A percentile compares a stretch with the other conserved stretches of the same genome.
Evolutionary conservation across 2,113 vertebrate species (phyloP).

Genomic region (Grammomys surdaster): DNA sequence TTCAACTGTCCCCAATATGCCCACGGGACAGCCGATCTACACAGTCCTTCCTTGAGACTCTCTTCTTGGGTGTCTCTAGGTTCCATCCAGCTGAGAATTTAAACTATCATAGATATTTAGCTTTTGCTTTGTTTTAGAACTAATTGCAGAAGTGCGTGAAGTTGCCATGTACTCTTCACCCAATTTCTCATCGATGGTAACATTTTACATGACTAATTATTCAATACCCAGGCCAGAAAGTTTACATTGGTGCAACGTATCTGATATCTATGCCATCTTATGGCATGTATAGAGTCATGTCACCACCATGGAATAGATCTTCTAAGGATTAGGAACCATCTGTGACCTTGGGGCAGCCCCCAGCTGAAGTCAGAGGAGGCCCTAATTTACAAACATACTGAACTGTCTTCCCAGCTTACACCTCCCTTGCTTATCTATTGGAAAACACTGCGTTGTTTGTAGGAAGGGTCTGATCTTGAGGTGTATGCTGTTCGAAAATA

Average conservation of each 20-base stretch:
- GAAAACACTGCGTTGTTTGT: neutral
- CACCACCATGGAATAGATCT: no score
- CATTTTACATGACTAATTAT: conserved; percentile 6
- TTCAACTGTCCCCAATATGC: no score
- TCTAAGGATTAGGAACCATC: neutral
- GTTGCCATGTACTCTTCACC: neutral
- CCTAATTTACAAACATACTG: neutral
- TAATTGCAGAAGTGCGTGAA: neutral
- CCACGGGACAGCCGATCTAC: neutral
- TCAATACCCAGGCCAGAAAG: neutral
- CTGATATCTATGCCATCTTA: neutral
- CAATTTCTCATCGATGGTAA: neutral
- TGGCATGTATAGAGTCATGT: neutral
- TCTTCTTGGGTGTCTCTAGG: neutral
- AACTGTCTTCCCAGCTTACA: neutral
- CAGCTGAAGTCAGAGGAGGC: neutral
- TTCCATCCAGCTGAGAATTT: neutral
- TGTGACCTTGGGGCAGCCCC: neutral
- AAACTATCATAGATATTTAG: neutral
- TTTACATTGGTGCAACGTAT: neutral
- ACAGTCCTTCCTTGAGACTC: neutral
- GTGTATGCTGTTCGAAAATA: neutral
- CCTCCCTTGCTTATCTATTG: neutral
- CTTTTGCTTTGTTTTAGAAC: neutral
- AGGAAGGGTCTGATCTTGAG: neutral